Conservation (phyloP, 1,140 invertebrate species). For the Caenorhabditis briggsae region DNA sequence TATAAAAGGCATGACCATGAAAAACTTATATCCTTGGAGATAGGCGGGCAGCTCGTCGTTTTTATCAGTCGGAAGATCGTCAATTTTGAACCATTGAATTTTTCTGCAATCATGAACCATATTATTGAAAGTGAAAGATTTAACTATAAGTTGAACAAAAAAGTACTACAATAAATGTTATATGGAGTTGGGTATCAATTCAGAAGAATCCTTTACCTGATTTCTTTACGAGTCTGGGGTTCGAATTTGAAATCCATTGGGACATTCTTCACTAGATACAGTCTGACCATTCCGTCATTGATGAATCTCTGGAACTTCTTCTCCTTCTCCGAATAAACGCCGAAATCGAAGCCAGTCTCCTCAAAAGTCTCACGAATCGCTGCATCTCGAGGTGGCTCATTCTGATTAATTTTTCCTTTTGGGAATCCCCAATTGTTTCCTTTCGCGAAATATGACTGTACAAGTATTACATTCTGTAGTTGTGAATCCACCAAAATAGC, state of each 20-base stretch:
- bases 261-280: constrained; percentile 44
- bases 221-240: constrained; percentile 32
- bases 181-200: no score
- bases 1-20: constrained; percentile 11
- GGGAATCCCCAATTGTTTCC: constrained; percentile 44
- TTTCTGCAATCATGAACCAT: neutral
- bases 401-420: constrained; percentile 41
- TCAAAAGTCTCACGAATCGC: constrained; percentile 37
- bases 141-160: no score
- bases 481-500: constrained; percentile 16
- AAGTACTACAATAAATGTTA: no score
- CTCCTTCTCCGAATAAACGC: neutral
- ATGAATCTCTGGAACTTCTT: constrained; percentile 39
- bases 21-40: constrained; percentile 36
- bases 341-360: constrained; percentile 31
- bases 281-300: constrained; percentile 1
- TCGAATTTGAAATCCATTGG: constrained; percentile 30
- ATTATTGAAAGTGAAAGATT: neutral
- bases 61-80: constrained; percentile 38
- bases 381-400: constrained; percentile 21
- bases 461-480: constrained; percentile 10
- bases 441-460: constrained; percentile 30
- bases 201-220: neutral
- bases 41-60: constrained; percentile 9
- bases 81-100: constrained; percentile 45